phyloP scores from a whole-genome alignment of 2,113 vertebrate species.

The Hydrochoerus hydrochaeris region DNA sequence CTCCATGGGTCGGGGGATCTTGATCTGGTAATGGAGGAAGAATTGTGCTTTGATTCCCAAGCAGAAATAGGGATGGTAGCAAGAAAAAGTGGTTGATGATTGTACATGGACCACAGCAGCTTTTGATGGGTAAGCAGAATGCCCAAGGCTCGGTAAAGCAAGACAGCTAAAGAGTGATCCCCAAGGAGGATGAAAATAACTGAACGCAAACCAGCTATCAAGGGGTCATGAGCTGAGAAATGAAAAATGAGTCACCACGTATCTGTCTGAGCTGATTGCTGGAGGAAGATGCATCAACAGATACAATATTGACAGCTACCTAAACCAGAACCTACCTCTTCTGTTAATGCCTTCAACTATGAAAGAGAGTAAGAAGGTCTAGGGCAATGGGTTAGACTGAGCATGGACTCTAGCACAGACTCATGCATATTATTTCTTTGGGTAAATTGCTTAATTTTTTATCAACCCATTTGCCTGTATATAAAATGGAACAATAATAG shows the following conservation, averaged over 20 bases:
- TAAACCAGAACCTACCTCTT: neutral
- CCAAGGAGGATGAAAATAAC: neutral
- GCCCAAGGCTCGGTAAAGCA: neutral
- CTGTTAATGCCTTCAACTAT: neutral
- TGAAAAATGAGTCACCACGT: neutral
- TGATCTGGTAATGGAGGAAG: neutral
- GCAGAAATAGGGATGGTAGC: neutral
- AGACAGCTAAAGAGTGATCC: neutral
- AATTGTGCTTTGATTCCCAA: neutral
- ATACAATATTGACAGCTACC: neutral
- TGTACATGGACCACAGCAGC: neutral
- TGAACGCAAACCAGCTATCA: slow-evolving; percentile 19
- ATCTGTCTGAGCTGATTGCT: neutral
- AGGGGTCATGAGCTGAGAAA: neutral
- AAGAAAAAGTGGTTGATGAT: neutral
- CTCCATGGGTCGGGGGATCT: neutral
- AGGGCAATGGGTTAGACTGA: neutral
- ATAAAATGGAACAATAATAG: neutral
- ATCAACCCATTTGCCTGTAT: neutral
- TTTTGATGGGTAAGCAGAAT: neutral
- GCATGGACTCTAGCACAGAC: neutral
- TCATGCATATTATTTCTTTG: neutral
- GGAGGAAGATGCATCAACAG: neutral
- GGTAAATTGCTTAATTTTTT: neutral
- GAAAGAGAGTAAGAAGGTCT: neutral